Base-by-base conservation (phyloP, 2,797 vertebrate genomes). In the Gastrophryne carolinensis region DNA sequence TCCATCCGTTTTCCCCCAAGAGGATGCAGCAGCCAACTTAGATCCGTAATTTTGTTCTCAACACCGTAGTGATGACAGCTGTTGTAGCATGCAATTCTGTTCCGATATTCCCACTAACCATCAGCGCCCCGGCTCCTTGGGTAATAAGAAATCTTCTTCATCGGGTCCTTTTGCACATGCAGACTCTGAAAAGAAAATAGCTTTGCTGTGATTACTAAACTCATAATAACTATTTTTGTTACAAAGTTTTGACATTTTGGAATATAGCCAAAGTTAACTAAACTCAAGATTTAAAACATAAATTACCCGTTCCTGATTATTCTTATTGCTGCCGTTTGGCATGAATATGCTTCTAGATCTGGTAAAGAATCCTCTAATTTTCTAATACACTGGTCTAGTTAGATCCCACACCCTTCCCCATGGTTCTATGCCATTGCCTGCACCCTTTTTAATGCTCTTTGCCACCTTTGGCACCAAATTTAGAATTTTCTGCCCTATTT, bases 61-160 rank as follows among this genome's bases (percentile, higher is more conserved):
- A 29, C 58, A 5, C 58, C 6, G 34, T n/a, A 37, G 30, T 52
- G 70, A 72, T 72, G 70, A 72, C 57, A 72, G 70, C 62, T 72
- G 57, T 72, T 72, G 58, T n/a, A 72, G 53, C 70, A 72, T 72
- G 58, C 70, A 63, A 53, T 72, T 72, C 61, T 52, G 32, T 53
- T 37, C 50, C 58, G 11, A 62, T 72, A 53, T 72, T 62, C 47
- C 58, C 70, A 53, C 58, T 39, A 72, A 49, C 30, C 56, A 72
- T 19, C 39, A 32, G 47, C 56, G 47, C 35, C 56, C 56, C 17
- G 21, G 29, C 41, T 61, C 49, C 70, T 15, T 13, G 41, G 69
- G 30, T 72, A 72, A 72, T 60, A 72, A 72, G 39, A 72, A 60
- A 72, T 35, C 54, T 61, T 61, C 56, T 72, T 72, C 61, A 72